A percentile compares a stretch with the other conserved stretches of the same genome.
Conservation (phyloP, 2,888 invertebrate genomes). For the Agrochola litura region DNA sequence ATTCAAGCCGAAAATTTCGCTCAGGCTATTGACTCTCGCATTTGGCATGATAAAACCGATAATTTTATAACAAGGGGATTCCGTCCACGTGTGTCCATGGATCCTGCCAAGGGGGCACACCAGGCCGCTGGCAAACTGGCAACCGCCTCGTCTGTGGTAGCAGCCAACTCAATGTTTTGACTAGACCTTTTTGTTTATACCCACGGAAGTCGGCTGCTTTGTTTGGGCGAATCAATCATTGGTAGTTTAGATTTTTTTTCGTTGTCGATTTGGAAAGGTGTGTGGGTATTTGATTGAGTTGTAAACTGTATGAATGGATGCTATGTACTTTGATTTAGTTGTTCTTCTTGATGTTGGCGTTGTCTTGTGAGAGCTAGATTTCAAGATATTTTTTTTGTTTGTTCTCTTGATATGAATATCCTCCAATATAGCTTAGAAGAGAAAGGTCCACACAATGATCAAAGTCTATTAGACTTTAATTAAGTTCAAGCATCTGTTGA, state of each 20-base stretch:
- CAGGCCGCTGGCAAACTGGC: constrained; percentile 84
- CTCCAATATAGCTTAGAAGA: neutral
- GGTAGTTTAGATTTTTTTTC: constrained; percentile 47
- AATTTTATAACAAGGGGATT: constrained; percentile 70
- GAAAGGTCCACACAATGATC: neutral
- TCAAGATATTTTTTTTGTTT: neutral
- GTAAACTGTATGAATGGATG: constrained; percentile 39
- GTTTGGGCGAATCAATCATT: constrained; percentile 54
- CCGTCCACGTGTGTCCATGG: constrained; percentile 71
- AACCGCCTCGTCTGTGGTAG: constrained; percentile 73
- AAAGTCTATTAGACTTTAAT: no score
- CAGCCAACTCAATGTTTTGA: constrained; percentile 82
- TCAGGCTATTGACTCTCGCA: constrained; percentile 64
- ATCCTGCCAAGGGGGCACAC: constrained; percentile 74
- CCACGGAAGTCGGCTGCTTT: constrained; percentile 51
- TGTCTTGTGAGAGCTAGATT: neutral
- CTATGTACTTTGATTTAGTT: constrained; percentile 9
- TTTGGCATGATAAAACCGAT: constrained; percentile 66
- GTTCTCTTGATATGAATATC: neutral
- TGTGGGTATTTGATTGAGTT: constrained; percentile 40
- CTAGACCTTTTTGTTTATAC: constrained; percentile 75
- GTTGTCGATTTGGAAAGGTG: constrained; percentile 35
- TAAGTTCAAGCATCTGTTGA: no score
- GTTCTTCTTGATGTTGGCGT: neutral
- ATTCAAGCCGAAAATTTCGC: constrained; percentile 45